phyloP scores from a whole-genome alignment of 2,113 vertebrate species.

The Thamnophis sirtalis region DNA sequence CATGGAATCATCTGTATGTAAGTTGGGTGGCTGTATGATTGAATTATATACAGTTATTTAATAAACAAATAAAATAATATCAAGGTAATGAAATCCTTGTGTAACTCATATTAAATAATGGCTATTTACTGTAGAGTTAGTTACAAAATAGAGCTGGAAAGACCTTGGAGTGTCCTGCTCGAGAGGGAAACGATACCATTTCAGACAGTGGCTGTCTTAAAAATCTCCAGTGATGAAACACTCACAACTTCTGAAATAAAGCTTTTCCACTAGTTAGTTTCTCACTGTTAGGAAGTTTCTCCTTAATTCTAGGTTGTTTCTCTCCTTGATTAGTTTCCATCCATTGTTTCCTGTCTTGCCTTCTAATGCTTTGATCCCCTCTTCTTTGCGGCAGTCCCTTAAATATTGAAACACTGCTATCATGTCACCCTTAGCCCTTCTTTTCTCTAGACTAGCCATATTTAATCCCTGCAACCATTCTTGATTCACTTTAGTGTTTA shows the following conservation, averaged over 20 bases:
- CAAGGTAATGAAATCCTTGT: not conserved
- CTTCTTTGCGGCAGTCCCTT: not conserved
- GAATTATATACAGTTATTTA: not conserved
- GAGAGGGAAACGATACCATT: not conserved
- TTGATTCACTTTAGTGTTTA: not conserved
- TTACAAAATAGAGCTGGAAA: not conserved
- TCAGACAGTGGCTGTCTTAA: not conserved
- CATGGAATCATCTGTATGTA: no score
- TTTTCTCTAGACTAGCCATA: not conserved
- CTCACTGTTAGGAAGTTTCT: not conserved
- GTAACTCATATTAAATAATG: not conserved
- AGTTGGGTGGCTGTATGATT: not conserved
- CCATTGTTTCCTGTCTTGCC: not conserved
- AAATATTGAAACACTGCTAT: not conserved
- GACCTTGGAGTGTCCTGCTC: not conserved
- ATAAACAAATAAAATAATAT: not conserved
- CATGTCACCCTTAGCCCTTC: not conserved
- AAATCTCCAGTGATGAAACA: not conserved
- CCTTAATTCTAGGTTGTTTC: not conserved
- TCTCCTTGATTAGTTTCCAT: not conserved
- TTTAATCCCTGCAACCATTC: not conserved
- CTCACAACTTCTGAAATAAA: not conserved
- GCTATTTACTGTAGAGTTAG: not conserved
- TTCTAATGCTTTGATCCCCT: not conserved
- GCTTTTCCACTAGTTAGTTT: not conserved